Percentiles rank a stretch among this genome's conserved stretches.
phyloP scores from a whole-genome alignment of 1,140 invertebrate species.

The Maniola jurtina region DNA sequence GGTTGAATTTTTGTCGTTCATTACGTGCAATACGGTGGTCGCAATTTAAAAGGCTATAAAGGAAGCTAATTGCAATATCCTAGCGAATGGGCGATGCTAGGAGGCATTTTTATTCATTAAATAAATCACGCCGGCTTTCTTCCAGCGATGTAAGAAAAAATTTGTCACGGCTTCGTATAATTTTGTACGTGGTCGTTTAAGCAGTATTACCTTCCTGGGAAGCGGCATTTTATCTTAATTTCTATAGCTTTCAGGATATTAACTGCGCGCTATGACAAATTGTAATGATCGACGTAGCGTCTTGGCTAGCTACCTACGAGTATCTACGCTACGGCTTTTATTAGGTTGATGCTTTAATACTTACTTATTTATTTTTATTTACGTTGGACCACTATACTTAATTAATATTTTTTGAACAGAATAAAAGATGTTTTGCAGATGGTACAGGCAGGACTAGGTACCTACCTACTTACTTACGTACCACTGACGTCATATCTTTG shows the following conservation, averaged over 20 bases:
- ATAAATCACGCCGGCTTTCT: slow-evolving; percentile 70
- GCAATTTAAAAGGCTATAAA: slow-evolving; percentile 56
- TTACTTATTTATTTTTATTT: too few relatives aligned
- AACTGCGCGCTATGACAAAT: slow-evolving; percentile 38
- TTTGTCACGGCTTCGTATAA: slow-evolving; percentile 72
- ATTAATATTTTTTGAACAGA: too few relatives aligned
- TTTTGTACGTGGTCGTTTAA: slow-evolving; percentile 74
- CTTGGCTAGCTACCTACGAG: background rate
- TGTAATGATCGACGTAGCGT: slow-evolving; percentile 31
- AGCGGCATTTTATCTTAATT: slow-evolving; percentile 74
- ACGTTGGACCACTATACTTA: too few relatives aligned
- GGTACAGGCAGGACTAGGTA: too few relatives aligned
- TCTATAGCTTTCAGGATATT: slow-evolving; percentile 47
- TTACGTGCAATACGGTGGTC: slow-evolving; percentile 11
- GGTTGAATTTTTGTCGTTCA: slow-evolving; percentile 11
- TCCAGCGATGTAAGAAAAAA: slow-evolving; percentile 66
- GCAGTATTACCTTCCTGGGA: slow-evolving; percentile 61
- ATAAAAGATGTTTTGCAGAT: too few relatives aligned
- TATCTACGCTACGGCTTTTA: slow-evolving; percentile 1
- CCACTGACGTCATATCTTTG: too few relatives aligned
- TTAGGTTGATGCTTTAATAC: background rate
- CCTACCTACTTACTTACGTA: too few relatives aligned
- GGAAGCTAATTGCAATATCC: slow-evolving; percentile 66
- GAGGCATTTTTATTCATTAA: slow-evolving; percentile 77
- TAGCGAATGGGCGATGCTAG: slow-evolving; percentile 48